These are phyloP conservation scores for Zaprionus capensis DNA, from an alignment of 1,140 invertebrate species.

Conservation along the genomic window DNA sequence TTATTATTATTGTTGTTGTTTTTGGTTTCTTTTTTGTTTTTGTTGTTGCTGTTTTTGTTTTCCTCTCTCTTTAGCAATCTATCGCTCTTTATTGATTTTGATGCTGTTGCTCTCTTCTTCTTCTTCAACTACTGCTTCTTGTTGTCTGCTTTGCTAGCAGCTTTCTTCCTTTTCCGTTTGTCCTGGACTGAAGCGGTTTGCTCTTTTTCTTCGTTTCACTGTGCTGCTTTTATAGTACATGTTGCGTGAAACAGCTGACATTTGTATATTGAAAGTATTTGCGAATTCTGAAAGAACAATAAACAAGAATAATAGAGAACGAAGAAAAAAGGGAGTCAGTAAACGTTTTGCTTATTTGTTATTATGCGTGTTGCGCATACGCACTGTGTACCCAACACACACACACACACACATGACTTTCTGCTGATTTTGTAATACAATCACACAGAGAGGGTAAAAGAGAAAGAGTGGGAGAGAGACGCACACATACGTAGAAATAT, in stretches of 20 bases:
- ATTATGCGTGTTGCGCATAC: constrained; percentile 64
- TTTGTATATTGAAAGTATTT: constrained; percentile 52
- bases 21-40: neutral
- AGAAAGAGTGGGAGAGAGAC: neutral
- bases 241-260: constrained; percentile 78
- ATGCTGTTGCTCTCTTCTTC: constrained; percentile 20
- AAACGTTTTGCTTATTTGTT: neutral
- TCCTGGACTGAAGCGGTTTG: constrained; percentile 64
- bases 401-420: constrained; percentile 6
- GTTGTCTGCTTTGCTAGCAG: constrained; percentile 60
- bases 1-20: neutral
- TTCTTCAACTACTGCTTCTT: neutral
- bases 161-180: constrained; percentile 35
- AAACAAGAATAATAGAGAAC: neutral
- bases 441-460: constrained; percentile 3
- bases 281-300: constrained; percentile 40
- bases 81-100: constrained; percentile 20
- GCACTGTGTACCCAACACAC: constrained; percentile 46
- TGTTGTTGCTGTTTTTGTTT: constrained; percentile 16
- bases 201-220: constrained; percentile 77
- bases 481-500: constrained; percentile 13
- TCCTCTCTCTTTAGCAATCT: constrained; percentile 7
- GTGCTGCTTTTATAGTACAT: constrained; percentile 76
- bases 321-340: constrained; percentile 1
- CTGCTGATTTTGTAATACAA: constrained; percentile 26